A percentile compares a stretch with the other conserved stretches of the same genome.
These are phyloP conservation scores for Tetragnatha versicolor DNA, from an alignment of 1,140 invertebrate species.

Conservation along the genomic window DNA sequence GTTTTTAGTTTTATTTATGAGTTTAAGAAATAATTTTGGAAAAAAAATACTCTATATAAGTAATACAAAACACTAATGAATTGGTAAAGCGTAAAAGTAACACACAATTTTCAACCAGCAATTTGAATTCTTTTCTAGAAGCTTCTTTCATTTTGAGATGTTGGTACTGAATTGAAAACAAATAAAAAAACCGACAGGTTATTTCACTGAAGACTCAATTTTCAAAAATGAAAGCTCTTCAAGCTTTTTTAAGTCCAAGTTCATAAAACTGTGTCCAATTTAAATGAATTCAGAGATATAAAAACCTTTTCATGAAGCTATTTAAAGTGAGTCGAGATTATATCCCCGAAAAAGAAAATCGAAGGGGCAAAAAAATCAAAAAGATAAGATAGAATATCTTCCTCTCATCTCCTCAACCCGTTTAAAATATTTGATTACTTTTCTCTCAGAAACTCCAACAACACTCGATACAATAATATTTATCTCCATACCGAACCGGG, in stretches of 20 bases:
- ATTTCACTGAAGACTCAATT: too few relatives aligned
- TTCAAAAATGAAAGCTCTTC: too few relatives aligned
- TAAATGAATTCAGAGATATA: conserved; percentile 15
- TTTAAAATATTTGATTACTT: conserved; percentile 43
- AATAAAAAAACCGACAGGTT: too few relatives aligned
- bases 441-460: not conserved
- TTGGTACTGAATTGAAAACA: too few relatives aligned
- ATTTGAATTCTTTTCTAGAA: too few relatives aligned
- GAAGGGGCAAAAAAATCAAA: not conserved
- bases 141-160: too few relatives aligned
- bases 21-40: too few relatives aligned
- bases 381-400: conserved; percentile 25
- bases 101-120: too few relatives aligned
- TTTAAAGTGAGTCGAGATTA: conserved; percentile 21
- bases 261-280: not conserved
- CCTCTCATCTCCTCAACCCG: not conserved
- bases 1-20: too few relatives aligned
- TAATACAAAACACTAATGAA: too few relatives aligned
- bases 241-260: not conserved
- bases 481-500: not conserved
- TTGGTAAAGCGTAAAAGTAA: too few relatives aligned
- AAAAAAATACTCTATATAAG: too few relatives aligned
- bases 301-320: not conserved
- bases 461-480: conserved; percentile 14
- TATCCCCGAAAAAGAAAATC: not conserved